A percentile compares a stretch with the other conserved stretches of the same genome.
Evolutionary conservation across 2,113 vertebrate species (phyloP).

Genomic region (Nesoenas mayeri): DNA sequence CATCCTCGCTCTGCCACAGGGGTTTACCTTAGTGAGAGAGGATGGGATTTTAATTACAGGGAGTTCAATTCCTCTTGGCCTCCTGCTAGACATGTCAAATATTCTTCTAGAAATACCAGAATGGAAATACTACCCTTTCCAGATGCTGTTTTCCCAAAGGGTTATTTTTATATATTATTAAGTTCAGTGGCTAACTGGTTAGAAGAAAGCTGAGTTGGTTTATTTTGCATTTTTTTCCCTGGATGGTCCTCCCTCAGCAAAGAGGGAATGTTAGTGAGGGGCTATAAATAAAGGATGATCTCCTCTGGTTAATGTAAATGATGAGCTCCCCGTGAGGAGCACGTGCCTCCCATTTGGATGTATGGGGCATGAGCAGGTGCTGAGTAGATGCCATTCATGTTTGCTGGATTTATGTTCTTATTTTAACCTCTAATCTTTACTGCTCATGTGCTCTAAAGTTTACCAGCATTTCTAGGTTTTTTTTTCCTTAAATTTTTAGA

Average conservation of each 20-base stretch:
- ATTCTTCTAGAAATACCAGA: background rate
- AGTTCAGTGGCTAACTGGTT: background rate
- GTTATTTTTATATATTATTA: background rate
- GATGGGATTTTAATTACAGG: background rate
- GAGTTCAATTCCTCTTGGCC: background rate
- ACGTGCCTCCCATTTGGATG: background rate
- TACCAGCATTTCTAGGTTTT: background rate
- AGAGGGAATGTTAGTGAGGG: background rate
- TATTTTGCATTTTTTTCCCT: background rate
- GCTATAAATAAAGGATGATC: background rate
- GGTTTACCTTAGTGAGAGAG: accelerated
- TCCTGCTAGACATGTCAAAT: background rate
- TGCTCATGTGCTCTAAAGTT: accelerated
- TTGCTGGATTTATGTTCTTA: background rate
- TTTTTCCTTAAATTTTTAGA: too few relatives aligned
- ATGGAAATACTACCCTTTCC: background rate
- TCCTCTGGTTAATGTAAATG: background rate
- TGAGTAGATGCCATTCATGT: background rate
- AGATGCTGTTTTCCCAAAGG: background rate
- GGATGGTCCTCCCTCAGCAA: background rate
- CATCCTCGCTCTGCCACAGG: accelerated
- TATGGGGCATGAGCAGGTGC: background rate
- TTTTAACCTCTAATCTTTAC: background rate
- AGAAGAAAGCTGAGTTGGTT: background rate
- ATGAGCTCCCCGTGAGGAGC: background rate